Percentiles rank a stretch among this genome's conserved stretches.
These are phyloP conservation scores for Callithrix jacchus DNA, from an alignment of 2,113 vertebrate species.

Conservation along the genomic window DNA sequence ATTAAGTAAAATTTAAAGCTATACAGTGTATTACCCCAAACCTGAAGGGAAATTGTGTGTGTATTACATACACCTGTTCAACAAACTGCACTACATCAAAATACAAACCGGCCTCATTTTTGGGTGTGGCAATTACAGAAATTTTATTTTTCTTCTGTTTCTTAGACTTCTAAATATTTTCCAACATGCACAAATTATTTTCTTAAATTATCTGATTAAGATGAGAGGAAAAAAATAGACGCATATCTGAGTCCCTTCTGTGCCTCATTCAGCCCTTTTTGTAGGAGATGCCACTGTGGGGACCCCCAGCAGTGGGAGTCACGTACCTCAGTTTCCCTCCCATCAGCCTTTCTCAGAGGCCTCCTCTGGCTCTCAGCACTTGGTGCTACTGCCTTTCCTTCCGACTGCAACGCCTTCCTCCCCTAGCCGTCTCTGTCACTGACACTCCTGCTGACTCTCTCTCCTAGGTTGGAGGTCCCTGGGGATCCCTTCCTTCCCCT, in stretches of 20 bases:
- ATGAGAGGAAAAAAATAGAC: not conserved
- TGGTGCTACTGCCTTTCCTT: not conserved
- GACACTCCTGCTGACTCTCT: not conserved
- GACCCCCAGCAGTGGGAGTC: not conserved
- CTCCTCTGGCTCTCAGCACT: not conserved
- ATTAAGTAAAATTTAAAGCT: not conserved
- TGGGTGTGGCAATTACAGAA: not conserved
- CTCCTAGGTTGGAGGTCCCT: not conserved
- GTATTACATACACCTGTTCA: not conserved
- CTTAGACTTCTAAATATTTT: conserved; percentile 5
- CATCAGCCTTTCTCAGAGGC: not conserved
- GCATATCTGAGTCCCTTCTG: not conserved
- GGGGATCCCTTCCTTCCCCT: not conserved
- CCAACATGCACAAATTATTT: not conserved
- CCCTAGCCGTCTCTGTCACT: not conserved
- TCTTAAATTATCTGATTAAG: not conserved
- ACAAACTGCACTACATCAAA: not conserved
- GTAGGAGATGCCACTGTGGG: not conserved
- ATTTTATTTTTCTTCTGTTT: conserved; percentile 17
- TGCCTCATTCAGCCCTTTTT: not conserved
- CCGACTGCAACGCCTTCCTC: not conserved
- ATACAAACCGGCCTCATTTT: not conserved
- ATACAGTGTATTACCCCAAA: not conserved
- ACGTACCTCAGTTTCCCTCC: not conserved
- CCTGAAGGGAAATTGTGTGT: not conserved